These are phyloP conservation scores for Microctonus aethiopoides DNA, from an alignment of 2,888 invertebrate species.

Conservation along the genomic window DNA sequence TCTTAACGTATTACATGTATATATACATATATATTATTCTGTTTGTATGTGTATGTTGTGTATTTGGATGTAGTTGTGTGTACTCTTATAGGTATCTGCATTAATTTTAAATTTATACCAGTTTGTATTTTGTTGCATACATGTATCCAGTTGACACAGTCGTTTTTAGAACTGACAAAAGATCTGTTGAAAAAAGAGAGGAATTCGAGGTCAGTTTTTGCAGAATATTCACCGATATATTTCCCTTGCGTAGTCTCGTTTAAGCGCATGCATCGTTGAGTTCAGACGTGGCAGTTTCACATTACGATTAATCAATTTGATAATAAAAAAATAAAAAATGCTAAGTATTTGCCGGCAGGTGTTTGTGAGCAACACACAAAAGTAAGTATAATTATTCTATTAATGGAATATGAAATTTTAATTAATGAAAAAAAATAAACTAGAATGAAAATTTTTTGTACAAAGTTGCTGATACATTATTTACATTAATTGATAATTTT, in stretches of 20 bases:
- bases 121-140: not conserved
- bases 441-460: not conserved
- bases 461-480: not conserved
- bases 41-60: not conserved
- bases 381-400: slow-evolving; percentile 55
- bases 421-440: slow-evolving; percentile 23
- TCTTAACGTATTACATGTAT: not conserved
- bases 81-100: too few species aligned
- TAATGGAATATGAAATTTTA: not conserved
- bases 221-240: not conserved
- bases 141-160: not conserved
- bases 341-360: slow-evolving; percentile 60
- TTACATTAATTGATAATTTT: not conserved
- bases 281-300: not conserved
- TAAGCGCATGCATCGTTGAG: not conserved
- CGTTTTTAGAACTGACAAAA: not conserved
- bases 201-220: not conserved
- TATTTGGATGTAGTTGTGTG: too few species aligned
- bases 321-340: slow-evolving; percentile 46
- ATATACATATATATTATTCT: not conserved
- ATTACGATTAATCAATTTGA: not conserved
- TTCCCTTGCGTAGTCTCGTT: not conserved
- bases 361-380: slow-evolving; percentile 59
- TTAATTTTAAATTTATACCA: not conserved
- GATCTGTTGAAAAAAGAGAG: not conserved